Conservation (phyloP, 2,113 vertebrate genomes). For the Gallinago paraguaiae region DNA sequence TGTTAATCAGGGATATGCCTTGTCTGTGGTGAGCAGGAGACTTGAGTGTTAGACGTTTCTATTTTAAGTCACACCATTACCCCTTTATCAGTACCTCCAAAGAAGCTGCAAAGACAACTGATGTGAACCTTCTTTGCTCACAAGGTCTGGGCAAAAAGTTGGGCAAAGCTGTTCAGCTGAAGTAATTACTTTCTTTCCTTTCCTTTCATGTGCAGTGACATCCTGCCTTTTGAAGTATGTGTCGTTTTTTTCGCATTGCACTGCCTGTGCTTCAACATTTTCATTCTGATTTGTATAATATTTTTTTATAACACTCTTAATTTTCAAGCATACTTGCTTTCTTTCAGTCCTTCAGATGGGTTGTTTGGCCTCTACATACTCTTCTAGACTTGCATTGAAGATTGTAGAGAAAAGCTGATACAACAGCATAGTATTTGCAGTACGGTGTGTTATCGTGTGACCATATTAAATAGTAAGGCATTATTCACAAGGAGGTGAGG, state of each 20-base stretch:
- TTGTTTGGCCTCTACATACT: background rate
- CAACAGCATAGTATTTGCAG: background rate
- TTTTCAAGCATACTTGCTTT: background rate
- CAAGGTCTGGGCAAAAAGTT: background rate
- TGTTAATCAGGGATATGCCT: background rate
- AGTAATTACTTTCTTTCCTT: background rate
- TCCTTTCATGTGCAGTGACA: background rate
- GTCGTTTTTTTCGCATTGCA: background rate
- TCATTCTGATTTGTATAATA: background rate
- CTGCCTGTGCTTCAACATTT: background rate
- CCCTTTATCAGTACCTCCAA: background rate
- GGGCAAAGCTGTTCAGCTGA: background rate
- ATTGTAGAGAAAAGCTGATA: background rate
- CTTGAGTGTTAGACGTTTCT: background rate
- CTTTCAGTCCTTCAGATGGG: background rate
- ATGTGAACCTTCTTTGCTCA: background rate
- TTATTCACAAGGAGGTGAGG: background rate
- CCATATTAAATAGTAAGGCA: background rate
- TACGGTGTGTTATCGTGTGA: background rate
- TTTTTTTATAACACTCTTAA: background rate
- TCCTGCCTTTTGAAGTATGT: background rate
- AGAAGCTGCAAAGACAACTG: background rate
- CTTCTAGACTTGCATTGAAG: background rate
- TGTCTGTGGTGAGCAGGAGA: background rate
- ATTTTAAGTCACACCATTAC: background rate